A percentile compares a stretch with the other conserved stretches of the same genome.
Conservation (phyloP, 1,140 invertebrate species). For the Periplaneta americana region DNA sequence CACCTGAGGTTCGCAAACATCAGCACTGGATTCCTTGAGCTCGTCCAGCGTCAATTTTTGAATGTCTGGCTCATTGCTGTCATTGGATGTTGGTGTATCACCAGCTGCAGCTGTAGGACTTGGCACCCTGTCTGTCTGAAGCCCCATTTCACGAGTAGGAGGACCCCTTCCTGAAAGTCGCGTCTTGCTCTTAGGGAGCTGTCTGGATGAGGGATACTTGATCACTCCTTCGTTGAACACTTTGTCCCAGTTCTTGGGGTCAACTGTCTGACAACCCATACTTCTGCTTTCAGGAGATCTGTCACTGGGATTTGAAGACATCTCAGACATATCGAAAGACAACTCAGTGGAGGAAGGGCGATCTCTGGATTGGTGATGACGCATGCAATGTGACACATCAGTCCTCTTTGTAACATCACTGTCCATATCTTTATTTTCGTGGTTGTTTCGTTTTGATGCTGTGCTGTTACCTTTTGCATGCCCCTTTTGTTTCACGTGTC, state of each 20-base stretch:
- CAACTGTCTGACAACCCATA: conserved; percentile 37
- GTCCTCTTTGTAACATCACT: background rate
- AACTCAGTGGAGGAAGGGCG: background rate
- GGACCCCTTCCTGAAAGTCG: background rate
- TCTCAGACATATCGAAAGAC: background rate
- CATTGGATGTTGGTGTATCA: background rate
- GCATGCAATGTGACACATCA: background rate
- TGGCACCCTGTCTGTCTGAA: background rate
- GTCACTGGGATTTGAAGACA: background rate
- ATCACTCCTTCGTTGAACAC: conserved; percentile 31
- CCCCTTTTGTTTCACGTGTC: background rate
- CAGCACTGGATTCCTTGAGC: no score
- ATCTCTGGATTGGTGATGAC: background rate
- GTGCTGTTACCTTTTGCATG: background rate
- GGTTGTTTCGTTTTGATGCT: background rate
- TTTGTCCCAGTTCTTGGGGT: conserved; percentile 27
- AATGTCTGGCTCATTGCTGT: background rate
- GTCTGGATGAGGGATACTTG: conserved; percentile 26
- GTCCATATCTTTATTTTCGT: background rate
- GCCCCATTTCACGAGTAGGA: background rate
- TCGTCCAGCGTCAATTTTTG: background rate
- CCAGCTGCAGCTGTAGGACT: background rate
- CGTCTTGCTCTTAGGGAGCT: background rate
- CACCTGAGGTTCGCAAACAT: background rate
- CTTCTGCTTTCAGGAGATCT: conserved; percentile 18